Base-by-base conservation (phyloP, 2,797 vertebrate genomes). In the Sibirionetta formosa region DNA sequence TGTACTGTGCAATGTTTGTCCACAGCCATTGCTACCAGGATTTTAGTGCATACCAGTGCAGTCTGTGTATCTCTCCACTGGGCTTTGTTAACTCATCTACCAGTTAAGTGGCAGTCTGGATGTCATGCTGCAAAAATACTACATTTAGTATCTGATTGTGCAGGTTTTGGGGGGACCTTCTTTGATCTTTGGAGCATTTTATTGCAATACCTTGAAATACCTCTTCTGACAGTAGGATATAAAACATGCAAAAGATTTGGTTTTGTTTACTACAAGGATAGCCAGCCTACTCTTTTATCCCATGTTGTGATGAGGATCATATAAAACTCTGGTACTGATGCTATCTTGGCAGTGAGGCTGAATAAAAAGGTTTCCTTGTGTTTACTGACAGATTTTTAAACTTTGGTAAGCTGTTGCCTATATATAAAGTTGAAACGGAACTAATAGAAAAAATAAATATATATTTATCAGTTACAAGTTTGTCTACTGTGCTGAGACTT, bases 381-480 rank as follows among this genome's bases (percentile, higher is more conserved):
- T 42, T 38, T 84, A 18, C 48, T 81, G 44, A n/a, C 70, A 90
- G 70, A 57, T 26, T 84, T 70, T 26, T 81, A n/a, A 54, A 51
- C 22, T 46, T 44, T n/a, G 5, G 4, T 51, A 70, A 80, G 13
- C 14, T 70, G 12, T 31, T 82, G 7, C 54, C 17, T n/a, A 3
- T 58, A 14, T 69, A 14, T 50, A 22, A 80, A 70, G 29, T n/a
- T 56, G 42, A 87, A 87, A 68, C 24, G 27, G 38, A 76, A 33
- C 35, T 80, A 35, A 22, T 31, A 48, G 63, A 76, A 88, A 65
- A 66, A 54, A 48, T 14, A 48, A 53, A 3, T 12, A 6, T 23
- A 46, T 27, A 42, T 42, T 36, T 69, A 26, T 6, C 46, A 60
- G 24, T 57, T 65, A 36, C 9, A 40, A 33, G 33, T 85, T 82